Base-by-base conservation (phyloP, 2,888 invertebrate genomes). In the Galerucella pusilla region DNA sequence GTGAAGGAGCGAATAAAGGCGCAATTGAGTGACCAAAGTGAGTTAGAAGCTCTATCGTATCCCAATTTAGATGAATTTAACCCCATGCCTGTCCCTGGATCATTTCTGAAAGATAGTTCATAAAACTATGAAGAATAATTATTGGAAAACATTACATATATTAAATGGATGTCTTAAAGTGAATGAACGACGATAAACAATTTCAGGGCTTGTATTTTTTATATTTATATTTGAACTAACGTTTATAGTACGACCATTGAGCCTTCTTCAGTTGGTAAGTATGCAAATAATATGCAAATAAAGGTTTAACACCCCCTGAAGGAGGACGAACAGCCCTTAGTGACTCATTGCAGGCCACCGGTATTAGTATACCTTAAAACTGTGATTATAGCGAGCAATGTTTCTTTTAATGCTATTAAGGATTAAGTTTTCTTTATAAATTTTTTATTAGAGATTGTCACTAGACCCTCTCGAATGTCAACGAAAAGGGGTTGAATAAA, bases 261-360 rank as follows among this genome's bases (percentile, higher is more conserved):
- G 49, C 49, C 10, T 60, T 25, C 46, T 60, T 45, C 42, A 74
- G 74, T 57, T 76, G 76, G 76, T 78, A 75, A 74, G 77, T 81
- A 83, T 82, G 82, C 81, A 82, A 83, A 83, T 83, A 28, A 67
- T 74, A 83, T 83, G 82, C 81, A 82, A 82, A 82, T 82, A 69
- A 73, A 77, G 73, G 79, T 78, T 80, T 79, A 80, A 78, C 80
- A 76, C 74, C 74, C 78, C 74, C 78, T 77, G 80, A 78, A 77
- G 57, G 54, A 74, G 79, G 75, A 79, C 79, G 78, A 82, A 80
- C 80, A 79, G 61, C 80, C 80, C 78, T 76, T 73, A 79, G 79
- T 81, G 82, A 81, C 75, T 82, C 82, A 82, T 80, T 80, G 63
- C 42, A 35, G 77, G 79, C 79, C 79, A 78, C 77, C 63, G 74